Percentiles rank a stretch among this genome's conserved stretches.
Evolutionary conservation across 2,888 invertebrate genomes (phyloP).

Genomic region (Pegoplata infirma): DNA sequence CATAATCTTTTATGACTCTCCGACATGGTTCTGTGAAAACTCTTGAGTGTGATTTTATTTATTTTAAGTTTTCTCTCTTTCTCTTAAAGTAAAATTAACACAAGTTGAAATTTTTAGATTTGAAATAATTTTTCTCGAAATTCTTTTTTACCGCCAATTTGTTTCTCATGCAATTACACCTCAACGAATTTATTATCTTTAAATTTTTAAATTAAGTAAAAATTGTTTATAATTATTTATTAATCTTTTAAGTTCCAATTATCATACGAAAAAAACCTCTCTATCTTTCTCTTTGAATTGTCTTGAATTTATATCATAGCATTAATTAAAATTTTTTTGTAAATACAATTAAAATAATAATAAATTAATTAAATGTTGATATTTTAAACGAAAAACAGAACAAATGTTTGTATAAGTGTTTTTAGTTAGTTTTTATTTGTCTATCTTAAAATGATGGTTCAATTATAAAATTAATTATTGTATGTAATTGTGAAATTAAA

Average conservation of each 20-base stretch:
- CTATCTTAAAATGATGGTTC: conserved; percentile 7
- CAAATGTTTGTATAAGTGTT: background rate
- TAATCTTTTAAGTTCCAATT: background rate
- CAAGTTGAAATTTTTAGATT: too few species aligned
- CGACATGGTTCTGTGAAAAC: too few species aligned
- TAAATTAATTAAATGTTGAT: background rate
- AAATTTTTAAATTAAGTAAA: too few species aligned
- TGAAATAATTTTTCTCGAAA: too few species aligned
- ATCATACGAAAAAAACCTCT: background rate
- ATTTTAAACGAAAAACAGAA: background rate
- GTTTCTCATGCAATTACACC: too few species aligned
- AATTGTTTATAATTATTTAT: background rate
- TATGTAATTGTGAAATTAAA: background rate
- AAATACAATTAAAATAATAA: background rate
- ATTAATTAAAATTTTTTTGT: too few species aligned
- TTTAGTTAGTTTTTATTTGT: background rate
- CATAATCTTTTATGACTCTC: too few species aligned
- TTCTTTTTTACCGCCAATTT: too few species aligned
- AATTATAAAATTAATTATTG: background rate
- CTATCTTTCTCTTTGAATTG: background rate
- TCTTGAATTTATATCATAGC: background rate
- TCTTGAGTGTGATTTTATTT: background rate
- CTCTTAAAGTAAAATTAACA: too few species aligned
- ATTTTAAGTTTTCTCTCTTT: background rate
- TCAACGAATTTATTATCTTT: background rate